Evolutionary conservation across 2,113 vertebrate genomes (phyloP).

Genomic region (Anguilla rostrata): DNA sequence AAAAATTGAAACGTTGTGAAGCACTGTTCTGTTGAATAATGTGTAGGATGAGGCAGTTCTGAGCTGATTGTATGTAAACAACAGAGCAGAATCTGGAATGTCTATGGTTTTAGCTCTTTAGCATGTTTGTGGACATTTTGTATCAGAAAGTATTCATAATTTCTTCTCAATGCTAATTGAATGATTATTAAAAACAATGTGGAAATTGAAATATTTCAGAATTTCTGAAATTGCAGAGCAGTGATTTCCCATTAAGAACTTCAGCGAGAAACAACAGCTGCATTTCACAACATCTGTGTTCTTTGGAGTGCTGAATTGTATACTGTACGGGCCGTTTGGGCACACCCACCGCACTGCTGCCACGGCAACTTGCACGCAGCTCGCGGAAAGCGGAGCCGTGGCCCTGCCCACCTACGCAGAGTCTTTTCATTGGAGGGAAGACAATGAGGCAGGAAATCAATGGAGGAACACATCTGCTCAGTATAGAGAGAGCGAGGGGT

Average conservation of each 20-base stretch:
- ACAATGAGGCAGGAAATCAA: background rate
- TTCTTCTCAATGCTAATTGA: background rate
- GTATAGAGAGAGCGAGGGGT: background rate
- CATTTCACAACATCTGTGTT: background rate
- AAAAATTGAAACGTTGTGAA: background rate
- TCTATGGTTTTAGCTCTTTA: background rate
- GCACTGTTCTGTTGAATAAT: background rate
- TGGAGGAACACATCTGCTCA: background rate
- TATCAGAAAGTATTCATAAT: background rate
- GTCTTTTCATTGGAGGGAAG: slow-evolving; percentile 7
- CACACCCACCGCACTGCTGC: background rate
- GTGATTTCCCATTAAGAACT: background rate
- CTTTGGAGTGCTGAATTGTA: background rate
- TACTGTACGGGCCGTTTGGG: background rate
- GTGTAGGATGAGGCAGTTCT: background rate
- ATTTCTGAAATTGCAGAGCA: background rate
- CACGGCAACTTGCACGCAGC: background rate
- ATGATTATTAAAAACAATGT: too few species aligned
- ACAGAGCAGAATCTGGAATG: background rate
- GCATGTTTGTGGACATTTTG: background rate
- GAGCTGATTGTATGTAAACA: background rate
- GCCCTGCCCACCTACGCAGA: background rate
- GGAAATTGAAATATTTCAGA: background rate
- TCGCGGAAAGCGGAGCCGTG: background rate
- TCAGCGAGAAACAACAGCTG: background rate